Percentiles rank a stretch among this genome's conserved stretches.
Evolutionary conservation across 2,888 invertebrate species (phyloP).

Genomic region (Malacosoma neustria): DNA sequence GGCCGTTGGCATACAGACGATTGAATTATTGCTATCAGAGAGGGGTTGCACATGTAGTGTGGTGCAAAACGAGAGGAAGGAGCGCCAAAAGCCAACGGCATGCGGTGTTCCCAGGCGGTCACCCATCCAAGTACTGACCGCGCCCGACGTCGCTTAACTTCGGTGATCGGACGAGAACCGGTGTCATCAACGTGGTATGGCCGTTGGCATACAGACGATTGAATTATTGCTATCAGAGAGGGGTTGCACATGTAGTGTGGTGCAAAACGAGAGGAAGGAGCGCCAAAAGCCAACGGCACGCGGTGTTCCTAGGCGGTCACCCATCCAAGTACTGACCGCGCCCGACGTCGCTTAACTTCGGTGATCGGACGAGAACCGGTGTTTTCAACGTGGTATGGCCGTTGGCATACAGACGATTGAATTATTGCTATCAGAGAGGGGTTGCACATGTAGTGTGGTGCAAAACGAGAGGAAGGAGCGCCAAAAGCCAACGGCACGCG

Average conservation of each 20-base stretch:
- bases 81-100: conserved; percentile 52
- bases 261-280: no score
- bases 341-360: conserved; percentile 68
- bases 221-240: no score
- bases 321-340: conserved; percentile 68
- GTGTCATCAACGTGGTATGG: conserved; percentile 63
- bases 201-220: no score
- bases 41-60: no score
- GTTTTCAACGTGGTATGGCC: conserved; percentile 2
- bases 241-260: no score
- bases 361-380: conserved; percentile 21
- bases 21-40: no score
- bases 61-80: no score
- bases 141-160: conserved; percentile 68
- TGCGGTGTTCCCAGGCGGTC: conserved; percentile 63
- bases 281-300: conserved; percentile 53
- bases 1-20: conserved; percentile 23
- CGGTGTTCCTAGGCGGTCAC: conserved; percentile 64
- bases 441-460: no score
- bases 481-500: conserved; percentile 46
- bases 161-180: conserved; percentile 70
- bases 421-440: no score
- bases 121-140: conserved; percentile 68
- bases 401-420: no score
- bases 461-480: no score